phyloP scores from a whole-genome alignment of 64 coral and sea anemone genomes.

The Porites australiensis region DNA sequence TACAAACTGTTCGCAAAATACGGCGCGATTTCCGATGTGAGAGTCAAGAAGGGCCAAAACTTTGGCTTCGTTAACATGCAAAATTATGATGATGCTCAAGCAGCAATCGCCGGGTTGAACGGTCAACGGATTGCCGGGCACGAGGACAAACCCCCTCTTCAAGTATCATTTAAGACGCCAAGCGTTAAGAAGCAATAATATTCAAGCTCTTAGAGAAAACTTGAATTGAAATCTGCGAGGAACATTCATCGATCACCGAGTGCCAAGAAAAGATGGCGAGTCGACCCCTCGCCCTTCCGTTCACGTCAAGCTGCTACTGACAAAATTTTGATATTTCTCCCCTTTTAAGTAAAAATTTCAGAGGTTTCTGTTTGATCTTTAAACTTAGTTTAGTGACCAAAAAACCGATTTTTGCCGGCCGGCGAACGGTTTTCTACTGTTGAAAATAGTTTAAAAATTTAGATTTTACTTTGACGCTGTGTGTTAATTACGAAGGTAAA shows the following conservation, averaged over 20 bases:
- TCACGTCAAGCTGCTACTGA: conserved; percentile 43
- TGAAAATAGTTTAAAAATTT: conserved; percentile 75
- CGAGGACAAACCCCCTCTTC: conserved; percentile 86
- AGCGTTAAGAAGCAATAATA: conserved; percentile 93
- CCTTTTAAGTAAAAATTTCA: conserved; percentile 55
- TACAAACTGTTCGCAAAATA: conserved; percentile 93
- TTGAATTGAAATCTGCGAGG: conserved; percentile 40
- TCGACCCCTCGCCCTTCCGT: conserved; percentile 63
- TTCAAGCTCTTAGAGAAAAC: conserved; percentile 57
- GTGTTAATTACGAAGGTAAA: conserved; percentile 93
- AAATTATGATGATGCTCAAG: conserved; percentile 91
- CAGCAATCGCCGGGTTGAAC: conserved; percentile 81
- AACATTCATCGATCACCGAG: conserved; percentile 61
- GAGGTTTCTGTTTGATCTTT: conserved; percentile 79
- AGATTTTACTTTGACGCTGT: conserved; percentile 87
- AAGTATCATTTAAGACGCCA: conserved; percentile 93
- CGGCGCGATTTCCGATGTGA: conserved; percentile 88
- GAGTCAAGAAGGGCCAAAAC: conserved; percentile 90
- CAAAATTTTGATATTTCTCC: conserved; percentile 67
- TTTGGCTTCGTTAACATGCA: conserved; percentile 98
- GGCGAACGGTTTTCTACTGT: conserved; percentile 56
- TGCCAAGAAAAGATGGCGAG: conserved; percentile 66
- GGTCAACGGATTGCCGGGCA: conserved; percentile 70
- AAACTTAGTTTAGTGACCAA: conserved; percentile 65
- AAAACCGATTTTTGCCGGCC: conserved; percentile 45